Evolutionary conservation across 2,113 vertebrate genomes (phyloP), one percentile per base, ranked within the genome.

Genomic region (Erinaceus europaeus): DNA sequence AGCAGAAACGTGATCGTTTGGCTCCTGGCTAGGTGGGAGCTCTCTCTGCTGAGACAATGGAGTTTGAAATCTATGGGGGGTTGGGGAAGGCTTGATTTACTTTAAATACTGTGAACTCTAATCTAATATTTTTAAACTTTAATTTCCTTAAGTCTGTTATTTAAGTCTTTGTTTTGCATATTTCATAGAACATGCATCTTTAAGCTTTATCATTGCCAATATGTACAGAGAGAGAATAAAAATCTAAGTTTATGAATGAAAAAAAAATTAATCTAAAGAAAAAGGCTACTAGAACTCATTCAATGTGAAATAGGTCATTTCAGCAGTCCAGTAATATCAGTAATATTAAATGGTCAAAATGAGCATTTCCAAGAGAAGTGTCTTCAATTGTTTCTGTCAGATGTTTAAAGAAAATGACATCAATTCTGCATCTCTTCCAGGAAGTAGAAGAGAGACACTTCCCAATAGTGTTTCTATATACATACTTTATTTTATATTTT

Each of bases 101-200:
- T 95, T 97, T 95, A 91, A 96, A 96, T 97, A 97, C 96, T 97
- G 97, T 97, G 96, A 97, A 94, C 93, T 95, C 95, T 96, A 92
- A 85, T 82, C 86, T 96, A 90, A 95, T 94, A 93, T 95, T 96
- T n/a, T 96, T 29, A 84, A 88, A 88, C 88, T 94, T 95, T 94
- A 59, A 76, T 96, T 96, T 96, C 94, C 96, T 94, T 95, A 94
- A 95, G 82, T 91, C 6, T 97, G 97, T 97, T 97, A 97, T 97
- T 97, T 97, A 94, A 97, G n/a, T n/a, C n/a, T n/a, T 90, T 90
- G 93, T 96, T 95, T 95, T 94, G 85, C 94, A 90, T 96, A 96
- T 95, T 93, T 94, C 90, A 67, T 73, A 93, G 90, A 86, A 93
- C 95, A 74, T 94, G 96, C 96, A 95, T 94, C 92, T 96, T 96